Evolutionary conservation across 53 echinoderm and acorn worm genomes (phyloP), one percentile per base, ranked within the genome.

Genomic region (Arbacia lixula): DNA sequence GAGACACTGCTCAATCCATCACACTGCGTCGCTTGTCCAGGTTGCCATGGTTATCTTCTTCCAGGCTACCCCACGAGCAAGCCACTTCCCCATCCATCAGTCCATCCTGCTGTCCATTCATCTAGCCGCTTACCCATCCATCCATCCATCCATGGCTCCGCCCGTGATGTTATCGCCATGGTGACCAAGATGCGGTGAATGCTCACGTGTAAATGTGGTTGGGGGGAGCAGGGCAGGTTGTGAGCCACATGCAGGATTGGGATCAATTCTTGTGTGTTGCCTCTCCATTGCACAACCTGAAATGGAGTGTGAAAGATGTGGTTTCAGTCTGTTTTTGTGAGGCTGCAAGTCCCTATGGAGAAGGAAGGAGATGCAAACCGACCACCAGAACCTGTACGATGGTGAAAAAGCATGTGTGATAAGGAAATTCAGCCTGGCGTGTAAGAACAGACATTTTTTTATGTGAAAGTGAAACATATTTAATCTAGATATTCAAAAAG

Each of bases 401-500:
- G 66, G 38, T 22, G 25, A 38, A 36, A 42, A 67, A 39, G 69
- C 69, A 40, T 69, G n/a, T n/a, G n/a, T n/a, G n/a, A n/a, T 69
- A 69, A 27, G 69, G 69, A 69, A 69, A 69, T 69, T 40, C 40
- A 69, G 27, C 43, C 14, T 69, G 26, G 42, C 41, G 69, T 69
- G 69, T 69, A 43, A 42, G 69, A 69, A 69, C 69, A 28, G 16
- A 69, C 69, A 67, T 69, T 69, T 67, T 46, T 67, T 41, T 69
- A 29, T 22, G 43, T 25, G 19, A 27, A 42, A 42, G 43, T 42
- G 17, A 69, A 69, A 16, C 10, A 21, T 69, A 69, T 69, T 69
- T 69, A 69, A 69, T 43, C 69, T 69, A 69, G 69, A 43, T 2
- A 41, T 27, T 27, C 27, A n/a, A n/a, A 41, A 69, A 42, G 69